Evolutionary conservation across 2,888 invertebrate genomes (phyloP), one percentile per base, ranked within the genome.

Genomic region (Epiblema foenella): DNA sequence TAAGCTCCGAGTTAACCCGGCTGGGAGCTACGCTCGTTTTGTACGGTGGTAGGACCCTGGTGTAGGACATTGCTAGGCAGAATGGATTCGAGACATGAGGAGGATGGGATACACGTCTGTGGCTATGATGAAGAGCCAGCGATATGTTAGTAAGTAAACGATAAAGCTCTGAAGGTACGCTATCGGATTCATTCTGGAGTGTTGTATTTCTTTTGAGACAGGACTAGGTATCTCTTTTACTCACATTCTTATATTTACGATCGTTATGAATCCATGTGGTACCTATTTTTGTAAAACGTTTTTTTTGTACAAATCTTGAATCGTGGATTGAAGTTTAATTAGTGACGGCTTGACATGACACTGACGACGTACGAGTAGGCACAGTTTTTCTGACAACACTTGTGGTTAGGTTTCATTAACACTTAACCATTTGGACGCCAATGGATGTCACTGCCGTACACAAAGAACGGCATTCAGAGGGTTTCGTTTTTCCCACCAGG

Each of bases 61-160:
- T 46, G 60, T 46, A 60, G 2, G 60, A 60, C 60, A 60, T 60
- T 33, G 33, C 9, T 11, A 60, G 0, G 86, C 86, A 11, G 87
- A 87, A 71, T 91, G 91, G 33, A 91, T 83, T 75, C 84, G 89
- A 0, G 90, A 87, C 86, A 93, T 87, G 49, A 81, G 75, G 1
- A 80, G 79, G 37, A 93, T 81, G 0, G 91, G 93, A 64, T 92
- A 92, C 75, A 85, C 85, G 57, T 88, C 88, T 24, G 83, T 83
- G 3, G 90, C 92, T 12, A 88, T 78, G 17, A 90, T 87, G n/a
- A 90, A 58, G 1, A 92, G 77, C 91, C 91, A 92, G 42, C 88
- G 77, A 73, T 90, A 90, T 63, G 89, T 85, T 73, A 87, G 85
- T n/a, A 91, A 75, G 3, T 85, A 85, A 39, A 78, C 81, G 9